Evolutionary conservation across 2,888 invertebrate species (phyloP).

Genomic region (Cheilosia soror): DNA sequence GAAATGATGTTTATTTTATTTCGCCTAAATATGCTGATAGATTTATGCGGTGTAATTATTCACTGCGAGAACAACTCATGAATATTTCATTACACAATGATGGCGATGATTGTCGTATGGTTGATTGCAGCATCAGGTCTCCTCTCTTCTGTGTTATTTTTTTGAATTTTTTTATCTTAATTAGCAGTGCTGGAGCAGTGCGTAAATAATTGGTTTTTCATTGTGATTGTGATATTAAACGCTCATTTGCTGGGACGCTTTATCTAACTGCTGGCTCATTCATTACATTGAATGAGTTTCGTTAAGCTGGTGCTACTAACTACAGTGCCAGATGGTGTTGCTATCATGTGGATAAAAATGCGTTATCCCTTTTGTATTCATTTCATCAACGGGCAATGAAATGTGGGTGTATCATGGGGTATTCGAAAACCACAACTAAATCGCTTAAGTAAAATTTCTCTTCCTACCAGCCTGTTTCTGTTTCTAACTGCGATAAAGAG

Average conservation of each 20-base stretch:
- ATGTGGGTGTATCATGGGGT: neutral
- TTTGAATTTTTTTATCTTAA: constrained; percentile 47
- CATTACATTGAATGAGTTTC: constrained; percentile 27
- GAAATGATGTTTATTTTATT: constrained; percentile 27
- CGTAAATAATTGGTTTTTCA: constrained; percentile 46
- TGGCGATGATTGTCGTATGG: constrained; percentile 14
- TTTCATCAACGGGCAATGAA: neutral
- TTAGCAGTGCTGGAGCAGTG: constrained; percentile 25
- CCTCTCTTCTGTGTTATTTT: neutral
- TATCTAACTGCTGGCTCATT: neutral
- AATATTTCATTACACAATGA: constrained; percentile 45
- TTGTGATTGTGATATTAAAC: constrained; percentile 41
- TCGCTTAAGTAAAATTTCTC: neutral
- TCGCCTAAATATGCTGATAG: constrained; percentile 39
- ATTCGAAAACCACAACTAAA: neutral
- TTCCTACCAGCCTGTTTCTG: neutral
- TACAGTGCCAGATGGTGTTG: constrained; percentile 38
- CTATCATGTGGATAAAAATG: neutral
- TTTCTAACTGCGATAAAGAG: too few species aligned
- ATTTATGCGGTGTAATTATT: constrained; percentile 62
- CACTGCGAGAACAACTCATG: constrained; percentile 19
- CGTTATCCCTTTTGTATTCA: neutral
- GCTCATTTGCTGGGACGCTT: constrained; percentile 35
- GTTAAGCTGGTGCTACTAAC: constrained; percentile 19
- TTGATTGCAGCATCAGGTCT: neutral